Percentiles rank a stretch among this genome's conserved stretches.
phyloP scores from a whole-genome alignment of 2,888 invertebrate species.

The Melanchra persicariae region DNA sequence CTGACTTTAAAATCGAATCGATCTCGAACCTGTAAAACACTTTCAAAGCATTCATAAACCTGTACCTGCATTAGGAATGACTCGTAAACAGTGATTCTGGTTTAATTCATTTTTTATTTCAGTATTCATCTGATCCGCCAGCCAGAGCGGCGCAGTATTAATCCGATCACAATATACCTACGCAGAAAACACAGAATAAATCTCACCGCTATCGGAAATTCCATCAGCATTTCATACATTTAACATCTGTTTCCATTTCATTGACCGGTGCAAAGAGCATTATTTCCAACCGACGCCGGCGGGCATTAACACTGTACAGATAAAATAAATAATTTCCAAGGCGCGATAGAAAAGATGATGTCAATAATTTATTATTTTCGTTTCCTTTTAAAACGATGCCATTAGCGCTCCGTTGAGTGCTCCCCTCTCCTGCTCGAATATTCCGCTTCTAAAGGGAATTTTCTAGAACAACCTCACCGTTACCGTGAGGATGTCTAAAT shows the following conservation, averaged over 20 bases:
- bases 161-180: conserved; percentile 51
- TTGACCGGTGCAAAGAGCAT: conserved; percentile 79
- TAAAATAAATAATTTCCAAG: conserved; percentile 81
- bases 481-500: conserved; percentile 77
- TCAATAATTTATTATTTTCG: conserved; percentile 89
- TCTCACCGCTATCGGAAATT: conserved; percentile 68
- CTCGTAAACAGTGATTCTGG: neutral
- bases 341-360: conserved; percentile 81
- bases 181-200: conserved; percentile 62
- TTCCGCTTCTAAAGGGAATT: conserved; percentile 77
- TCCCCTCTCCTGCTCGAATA: conserved; percentile 77
- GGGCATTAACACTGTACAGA: conserved; percentile 68
- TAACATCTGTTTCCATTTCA: conserved; percentile 82
- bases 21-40: neutral
- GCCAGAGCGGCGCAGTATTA: conserved; percentile 36
- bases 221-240: conserved; percentile 78
- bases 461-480: conserved; percentile 77
- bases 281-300: conserved; percentile 72
- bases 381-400: conserved; percentile 85
- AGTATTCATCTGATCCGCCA: conserved; percentile 18
- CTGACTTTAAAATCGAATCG: no score
- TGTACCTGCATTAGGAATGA: conserved; percentile 3
- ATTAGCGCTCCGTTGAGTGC: conserved; percentile 84
- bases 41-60: neutral
- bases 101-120: conserved; percentile 5